Conservation (phyloP, 1,140 invertebrate species). For the Ips nitidus region DNA sequence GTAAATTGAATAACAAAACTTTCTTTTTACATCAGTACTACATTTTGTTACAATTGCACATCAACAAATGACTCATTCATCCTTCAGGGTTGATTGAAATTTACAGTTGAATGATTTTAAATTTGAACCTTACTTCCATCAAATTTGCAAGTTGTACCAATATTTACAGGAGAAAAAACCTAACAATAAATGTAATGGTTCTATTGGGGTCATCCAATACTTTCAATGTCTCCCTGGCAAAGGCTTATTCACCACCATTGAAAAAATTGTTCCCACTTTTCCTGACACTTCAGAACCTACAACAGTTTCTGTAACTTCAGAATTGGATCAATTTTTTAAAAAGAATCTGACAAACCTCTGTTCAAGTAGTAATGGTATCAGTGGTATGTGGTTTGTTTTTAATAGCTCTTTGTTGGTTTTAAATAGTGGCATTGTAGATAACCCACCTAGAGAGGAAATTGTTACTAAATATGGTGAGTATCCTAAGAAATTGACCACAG, state of each 20-base stretch:
- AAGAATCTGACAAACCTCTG: constrained; percentile 37
- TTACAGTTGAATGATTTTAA: neutral
- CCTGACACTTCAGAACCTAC: constrained; percentile 16
- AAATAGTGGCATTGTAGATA: constrained; percentile 22
- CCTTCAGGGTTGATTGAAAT: neutral
- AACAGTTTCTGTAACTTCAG: constrained; percentile 4
- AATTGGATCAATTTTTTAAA: constrained; percentile 41
- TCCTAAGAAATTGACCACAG: constrained; percentile 28
- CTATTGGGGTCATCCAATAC: constrained; percentile 46
- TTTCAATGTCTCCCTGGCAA: constrained; percentile 47
- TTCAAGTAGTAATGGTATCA: neutral
- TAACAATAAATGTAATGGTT: constrained; percentile 47
- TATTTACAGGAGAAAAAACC: constrained; percentile 46
- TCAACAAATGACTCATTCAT: constrained; percentile 1
- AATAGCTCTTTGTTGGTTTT: constrained; percentile 1
- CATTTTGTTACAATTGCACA: neutral
- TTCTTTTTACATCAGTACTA: neutral
- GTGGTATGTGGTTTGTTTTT: neutral
- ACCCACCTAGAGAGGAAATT: constrained; percentile 43
- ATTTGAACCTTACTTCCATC: no score
- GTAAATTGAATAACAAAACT: neutral
- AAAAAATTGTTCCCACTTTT: constrained; percentile 41
- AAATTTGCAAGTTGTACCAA: no score
- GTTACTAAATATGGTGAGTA: constrained; percentile 45
- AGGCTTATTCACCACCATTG: constrained; percentile 49